phyloP scores from a whole-genome alignment of 2,113 vertebrate species.

The Bubo blakistoni region DNA sequence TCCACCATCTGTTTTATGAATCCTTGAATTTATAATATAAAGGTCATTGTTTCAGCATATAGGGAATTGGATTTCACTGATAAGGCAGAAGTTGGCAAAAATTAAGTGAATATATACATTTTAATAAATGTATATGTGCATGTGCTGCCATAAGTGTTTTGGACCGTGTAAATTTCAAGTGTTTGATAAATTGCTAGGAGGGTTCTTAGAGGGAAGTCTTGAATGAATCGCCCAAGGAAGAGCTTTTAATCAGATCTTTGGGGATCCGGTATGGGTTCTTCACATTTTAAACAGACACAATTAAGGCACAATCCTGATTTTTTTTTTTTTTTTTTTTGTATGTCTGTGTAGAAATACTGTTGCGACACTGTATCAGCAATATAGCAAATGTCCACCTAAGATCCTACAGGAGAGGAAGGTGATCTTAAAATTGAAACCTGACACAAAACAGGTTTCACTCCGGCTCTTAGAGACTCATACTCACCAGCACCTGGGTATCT shows the following conservation, averaged over 20 bases:
- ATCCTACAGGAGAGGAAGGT: background rate
- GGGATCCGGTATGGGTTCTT: background rate
- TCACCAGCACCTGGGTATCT: background rate
- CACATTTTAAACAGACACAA: background rate
- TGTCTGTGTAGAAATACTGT: background rate
- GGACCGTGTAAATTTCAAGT: background rate
- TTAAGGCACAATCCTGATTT: background rate
- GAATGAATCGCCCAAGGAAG: background rate
- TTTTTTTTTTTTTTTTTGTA: too few relatives aligned
- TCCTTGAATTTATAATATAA: slow-evolving; percentile 33
- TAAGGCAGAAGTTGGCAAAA: background rate
- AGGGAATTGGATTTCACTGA: background rate
- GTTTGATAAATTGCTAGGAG: background rate
- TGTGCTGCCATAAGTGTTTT: background rate
- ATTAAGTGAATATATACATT: background rate
- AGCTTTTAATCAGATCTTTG: background rate
- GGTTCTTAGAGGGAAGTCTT: background rate
- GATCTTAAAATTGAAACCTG: background rate
- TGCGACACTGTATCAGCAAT: background rate
- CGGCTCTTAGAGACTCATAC: background rate
- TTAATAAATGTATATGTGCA: background rate
- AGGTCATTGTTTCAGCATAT: slow-evolving; percentile 27
- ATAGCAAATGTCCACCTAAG: background rate
- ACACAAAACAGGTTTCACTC: background rate
- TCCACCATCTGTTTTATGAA: slow-evolving; percentile 43